Evolutionary conservation across 2,888 invertebrate species (phyloP), one percentile per base, ranked within the genome.

Genomic region (Nymphalis c-album): DNA sequence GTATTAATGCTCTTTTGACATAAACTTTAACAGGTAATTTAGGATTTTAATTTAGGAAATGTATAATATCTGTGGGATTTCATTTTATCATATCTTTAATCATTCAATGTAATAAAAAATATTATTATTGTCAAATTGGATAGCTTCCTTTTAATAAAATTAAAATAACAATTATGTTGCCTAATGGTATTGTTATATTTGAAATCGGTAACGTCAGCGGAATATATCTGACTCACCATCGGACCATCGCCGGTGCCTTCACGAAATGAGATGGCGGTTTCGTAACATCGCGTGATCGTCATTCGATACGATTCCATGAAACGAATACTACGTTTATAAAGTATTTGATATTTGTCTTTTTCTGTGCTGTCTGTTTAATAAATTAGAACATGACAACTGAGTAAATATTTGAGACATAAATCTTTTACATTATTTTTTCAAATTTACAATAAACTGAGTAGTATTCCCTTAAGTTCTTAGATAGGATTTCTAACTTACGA

Each of bases 211-310:
- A 50, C 40, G 60, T 71, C 71, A 71, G 66, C 71, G 57, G 45
- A 64, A 69, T 64, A 57, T 58, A n/a, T 46, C 40, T 69, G 69
- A 69, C 48, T 71, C 71, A 71, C 63, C 63, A 59, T 64, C 71
- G 46, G 45, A 53, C 67, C 67, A 67, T 48, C 67, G 67, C 46
- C 67, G 67, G 53, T 59, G 67, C 58, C 70, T 71, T 67, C 60
- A 69, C 59, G 64, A 67, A 64, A 65, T 65, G 63, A 71, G 71
- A 73, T 72, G 70, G 45, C 50, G n/a, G 48, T 71, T 71, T 66
- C 64, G 66, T 67, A 71, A 78, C 70, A 77, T 77, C 76, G 75
- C 75, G 72, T 74, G 76, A 75, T 70, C 64, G 74, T 66, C 63
- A 75, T 65, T 66, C 73, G 75, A 76, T 74, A 73, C 68, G 57